A percentile compares a stretch with the other conserved stretches of the same genome.
phyloP scores from a whole-genome alignment of 2,888 invertebrate genomes.

The Timema cristinae region DNA sequence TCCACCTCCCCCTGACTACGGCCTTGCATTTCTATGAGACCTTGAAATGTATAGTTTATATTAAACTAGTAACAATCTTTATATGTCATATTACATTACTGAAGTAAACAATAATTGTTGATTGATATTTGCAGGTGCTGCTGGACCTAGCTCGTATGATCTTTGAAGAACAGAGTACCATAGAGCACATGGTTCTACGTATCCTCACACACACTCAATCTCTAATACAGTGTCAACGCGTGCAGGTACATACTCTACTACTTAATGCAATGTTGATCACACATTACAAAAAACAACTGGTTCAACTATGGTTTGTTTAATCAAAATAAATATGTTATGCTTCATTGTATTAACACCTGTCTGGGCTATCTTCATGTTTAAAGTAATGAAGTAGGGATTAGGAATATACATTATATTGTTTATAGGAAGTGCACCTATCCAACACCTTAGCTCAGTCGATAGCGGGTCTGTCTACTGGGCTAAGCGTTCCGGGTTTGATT shows the following conservation, averaged over 20 bases:
- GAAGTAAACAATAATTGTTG: too few relatives aligned
- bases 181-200: constrained; percentile 90
- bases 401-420: not conserved
- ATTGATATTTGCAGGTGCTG: constrained; percentile 57
- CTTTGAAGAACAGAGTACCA: constrained; percentile 94
- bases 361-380: not conserved
- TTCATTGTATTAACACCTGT: not conserved
- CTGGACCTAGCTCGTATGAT: constrained; percentile 94
- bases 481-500: too few relatives aligned
- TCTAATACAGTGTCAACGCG: constrained; percentile 89
- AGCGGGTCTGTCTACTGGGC: too few relatives aligned
- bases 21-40: too few relatives aligned
- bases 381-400: not conserved
- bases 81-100: too few relatives aligned
- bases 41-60: too few relatives aligned
- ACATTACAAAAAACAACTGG: constrained; percentile 9
- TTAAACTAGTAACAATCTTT: too few relatives aligned
- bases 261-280: not conserved
- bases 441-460: too few relatives aligned
- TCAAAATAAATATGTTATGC: not conserved
- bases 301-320: not conserved
- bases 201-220: constrained; percentile 93
- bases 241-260: constrained; percentile 65
- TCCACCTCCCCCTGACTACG: too few relatives aligned
- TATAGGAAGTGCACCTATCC: too few relatives aligned